Conservation (phyloP, 2,797 vertebrate species). For the Scolopax rusticola region DNA sequence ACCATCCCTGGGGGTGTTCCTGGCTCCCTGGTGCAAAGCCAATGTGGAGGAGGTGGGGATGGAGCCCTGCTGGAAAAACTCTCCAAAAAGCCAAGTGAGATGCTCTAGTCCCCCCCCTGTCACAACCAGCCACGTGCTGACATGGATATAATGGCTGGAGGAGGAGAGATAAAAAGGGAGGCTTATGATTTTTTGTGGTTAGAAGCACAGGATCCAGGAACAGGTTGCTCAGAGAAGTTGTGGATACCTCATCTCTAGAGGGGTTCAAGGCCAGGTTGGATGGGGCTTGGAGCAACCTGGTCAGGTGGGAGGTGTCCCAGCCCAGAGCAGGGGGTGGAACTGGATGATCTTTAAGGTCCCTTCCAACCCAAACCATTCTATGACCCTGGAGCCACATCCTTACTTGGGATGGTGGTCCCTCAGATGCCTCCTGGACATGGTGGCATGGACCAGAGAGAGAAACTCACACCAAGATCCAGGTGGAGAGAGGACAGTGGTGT, state of each 20-base stretch:
- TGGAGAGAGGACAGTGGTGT: background rate
- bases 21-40: background rate
- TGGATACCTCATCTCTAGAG: background rate
- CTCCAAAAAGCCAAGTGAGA: background rate
- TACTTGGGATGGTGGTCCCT: rapidly evolving
- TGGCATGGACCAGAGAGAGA: rapidly evolving
- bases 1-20: background rate
- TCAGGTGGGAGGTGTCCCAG: background rate
- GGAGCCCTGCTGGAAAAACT: background rate
- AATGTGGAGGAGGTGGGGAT: background rate
- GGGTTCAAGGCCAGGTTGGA: background rate
- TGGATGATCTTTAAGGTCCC: background rate
- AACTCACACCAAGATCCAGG: rapidly evolving
- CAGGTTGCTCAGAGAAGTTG: background rate
- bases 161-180: background rate
- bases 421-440: rapidly evolving
- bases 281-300: background rate
- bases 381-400: background rate
- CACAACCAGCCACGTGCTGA: background rate
- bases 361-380: background rate
- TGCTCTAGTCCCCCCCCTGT: background rate
- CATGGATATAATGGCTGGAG: background rate
- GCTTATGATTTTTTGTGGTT: background rate
- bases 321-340: too few species aligned
- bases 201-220: background rate